These are phyloP conservation scores for Chelidonichthys spinosus DNA, from an alignment of 2,797 vertebrate genomes.

Conservation along the genomic window DNA sequence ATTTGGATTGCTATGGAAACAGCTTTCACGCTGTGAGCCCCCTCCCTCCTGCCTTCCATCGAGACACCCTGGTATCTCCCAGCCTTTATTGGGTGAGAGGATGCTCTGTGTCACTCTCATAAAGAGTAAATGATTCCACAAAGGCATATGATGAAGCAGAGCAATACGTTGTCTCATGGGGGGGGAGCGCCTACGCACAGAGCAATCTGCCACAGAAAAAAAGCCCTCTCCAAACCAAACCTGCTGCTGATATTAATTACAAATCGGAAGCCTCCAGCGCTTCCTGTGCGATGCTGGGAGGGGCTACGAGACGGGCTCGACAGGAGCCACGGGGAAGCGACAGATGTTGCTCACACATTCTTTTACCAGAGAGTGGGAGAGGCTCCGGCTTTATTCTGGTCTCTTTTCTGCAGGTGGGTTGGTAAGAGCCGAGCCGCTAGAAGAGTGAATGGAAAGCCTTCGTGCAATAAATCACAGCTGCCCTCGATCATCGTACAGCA, in stretches of 20 bases:
- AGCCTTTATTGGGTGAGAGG: constrained; percentile 68
- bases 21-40: constrained; percentile 51
- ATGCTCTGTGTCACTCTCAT: constrained; percentile 72
- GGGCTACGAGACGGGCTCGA: constrained; percentile 31
- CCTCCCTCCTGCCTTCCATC: constrained; percentile 30
- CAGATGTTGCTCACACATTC: constrained; percentile 65
- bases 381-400: constrained; percentile 36
- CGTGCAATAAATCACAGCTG: constrained; percentile 55
- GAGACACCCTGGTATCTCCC: constrained; percentile 59
- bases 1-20: constrained; percentile 84
- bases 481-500: constrained; percentile 30
- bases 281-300: constrained; percentile 55
- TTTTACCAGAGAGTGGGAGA: constrained; percentile 35
- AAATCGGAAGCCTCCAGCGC: constrained; percentile 59
- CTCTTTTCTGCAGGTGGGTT: constrained; percentile 46
- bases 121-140: constrained; percentile 73
- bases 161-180: constrained; percentile 67
- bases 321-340: constrained; percentile 37
- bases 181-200: constrained; percentile 48
- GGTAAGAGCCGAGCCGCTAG: constrained; percentile 20
- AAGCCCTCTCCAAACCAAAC: constrained; percentile 69
- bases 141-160: constrained; percentile 68
- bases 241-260: constrained; percentile 83
- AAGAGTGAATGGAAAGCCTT: constrained; percentile 17
- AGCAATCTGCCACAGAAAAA: constrained; percentile 61